Evolutionary conservation across 2,888 invertebrate genomes (phyloP), one percentile per base, ranked within the genome.

Genomic region (Polymixis lichenea): DNA sequence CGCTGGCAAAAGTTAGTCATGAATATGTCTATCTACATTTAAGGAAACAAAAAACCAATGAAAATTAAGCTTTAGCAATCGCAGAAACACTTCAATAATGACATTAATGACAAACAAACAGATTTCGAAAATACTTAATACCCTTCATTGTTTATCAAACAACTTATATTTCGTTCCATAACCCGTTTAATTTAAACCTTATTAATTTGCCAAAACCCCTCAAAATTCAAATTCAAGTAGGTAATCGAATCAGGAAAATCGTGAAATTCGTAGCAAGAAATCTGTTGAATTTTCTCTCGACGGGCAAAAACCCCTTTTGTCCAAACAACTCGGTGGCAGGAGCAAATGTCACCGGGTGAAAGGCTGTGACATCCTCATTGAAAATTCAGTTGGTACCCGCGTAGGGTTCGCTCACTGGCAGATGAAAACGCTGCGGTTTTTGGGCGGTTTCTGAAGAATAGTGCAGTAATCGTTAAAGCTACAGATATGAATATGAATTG

Each of bases 351-450:
- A 94, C 93, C 85, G 89, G 86, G 90, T 90, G 90, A 92, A 93
- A 93, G 94, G 92, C 92, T 93, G 92, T 95, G 95, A 93, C 94
- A 90, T 90, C 91, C 94, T 94, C 95, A 94, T 95, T 94, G 94
- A 88, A 89, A 91, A 95, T 95, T 95, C 95, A 92, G 92, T 91
- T 89, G 87, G 90, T 88, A 89, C 83, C 83, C 86, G 83, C 83
- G 75, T 56, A 32, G 15, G 55, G 53, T 0, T 9, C 55, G 89
- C 93, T 87, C 92, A 93, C 94, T 92, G 81, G 72, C 82, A 19
- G 13, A 4, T 5, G 22, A 38, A 87, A 87, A 88, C 86, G 89
- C 77, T 3, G 80, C 87, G 77, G 38, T 80, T 86, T 43, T 55
- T n/a, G n/a, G 9, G 25, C 15, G 19, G 38, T 32, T 28, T 46